Percentiles rank a stretch among this genome's conserved stretches.
phyloP scores from a whole-genome alignment of 1,140 invertebrate species.

The Lordiphosa collinella region DNA sequence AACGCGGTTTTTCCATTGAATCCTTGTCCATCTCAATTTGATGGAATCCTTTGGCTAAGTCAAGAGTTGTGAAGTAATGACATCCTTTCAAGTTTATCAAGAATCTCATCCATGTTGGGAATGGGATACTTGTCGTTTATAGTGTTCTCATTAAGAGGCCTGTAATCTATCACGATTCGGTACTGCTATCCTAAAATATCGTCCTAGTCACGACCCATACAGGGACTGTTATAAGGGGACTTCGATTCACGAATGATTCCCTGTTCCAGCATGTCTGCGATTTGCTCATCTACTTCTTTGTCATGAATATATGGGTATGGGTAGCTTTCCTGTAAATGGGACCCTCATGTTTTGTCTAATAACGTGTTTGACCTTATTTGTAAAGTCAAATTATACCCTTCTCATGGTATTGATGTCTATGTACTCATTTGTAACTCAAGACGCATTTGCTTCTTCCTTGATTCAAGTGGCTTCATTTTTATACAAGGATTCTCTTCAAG shows the following conservation, averaged over 20 bases:
- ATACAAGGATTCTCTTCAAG: too few relatives aligned
- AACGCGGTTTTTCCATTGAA: slow-evolving; percentile 76
- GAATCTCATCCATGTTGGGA: not conserved
- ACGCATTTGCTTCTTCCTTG: too few relatives aligned
- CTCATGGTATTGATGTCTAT: too few relatives aligned
- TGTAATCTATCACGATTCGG: not conserved
- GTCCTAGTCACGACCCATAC: not conserved
- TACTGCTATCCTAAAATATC: not conserved
- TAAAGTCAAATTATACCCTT: too few relatives aligned
- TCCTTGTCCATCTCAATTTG: slow-evolving; percentile 80
- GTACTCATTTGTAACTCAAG: too few relatives aligned
- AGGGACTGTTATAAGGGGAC: not conserved
- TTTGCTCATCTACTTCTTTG: not conserved
- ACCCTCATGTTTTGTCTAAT: not conserved
- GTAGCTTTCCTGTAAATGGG: not conserved
- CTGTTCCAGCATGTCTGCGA: not conserved
- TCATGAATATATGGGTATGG: not conserved
- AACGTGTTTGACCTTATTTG: too few relatives aligned
- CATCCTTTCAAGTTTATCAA: too few relatives aligned
- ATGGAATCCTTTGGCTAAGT: slow-evolving; percentile 80
- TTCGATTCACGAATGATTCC: not conserved
- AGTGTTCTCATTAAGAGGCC: not conserved
- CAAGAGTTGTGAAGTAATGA: slow-evolving; percentile 77
- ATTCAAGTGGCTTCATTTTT: too few relatives aligned
- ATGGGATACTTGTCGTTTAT: not conserved